Base-by-base conservation (phyloP, 1,140 invertebrate genomes). In the Pseudomyrmex flavicornis region DNA sequence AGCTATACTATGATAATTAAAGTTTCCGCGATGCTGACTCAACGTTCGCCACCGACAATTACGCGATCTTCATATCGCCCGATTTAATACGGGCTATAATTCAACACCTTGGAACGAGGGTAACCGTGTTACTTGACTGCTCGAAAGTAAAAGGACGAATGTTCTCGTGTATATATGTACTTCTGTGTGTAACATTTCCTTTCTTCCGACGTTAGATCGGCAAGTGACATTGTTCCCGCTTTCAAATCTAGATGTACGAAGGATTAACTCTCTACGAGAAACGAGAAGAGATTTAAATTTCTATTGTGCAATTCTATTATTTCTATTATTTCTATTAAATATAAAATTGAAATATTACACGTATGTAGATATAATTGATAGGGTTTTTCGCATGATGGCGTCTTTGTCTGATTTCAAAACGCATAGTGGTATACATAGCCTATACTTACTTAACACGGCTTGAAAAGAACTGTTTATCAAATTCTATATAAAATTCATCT, bases 1-100 rank as follows among this genome's bases (percentile, higher is more conserved):
- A 83, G 52, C 44, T 46, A n/a, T 35, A 35, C 35, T 35, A 12
- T 15, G 58, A 86, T 83, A 84, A 84, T 84, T 84, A 84, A 79
- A 72, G 50, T 84, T 79, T 84, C 68, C 82, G 70, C 82, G 82
- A 75, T 74, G 70, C n/a, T 44, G 26, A 76, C 54, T 80, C 66
- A 54, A 65, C 48, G 22, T 48, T 52, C 35, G 22, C 72, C 58
- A 62, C 58, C 59, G 58, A 62, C 61, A 62, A 26, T 76, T 65
- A 76, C 61, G 61, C 74, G 74, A 76, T 76, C 17, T 17, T 12
- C 20, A 48, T 22, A 68, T 26, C 52, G 15, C 13, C 20, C 61
- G 15, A 48, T 59, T 69, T 59, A 59, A 59, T 54, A 15, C 17
- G n/a, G 65, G 13, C 15, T 48, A 48, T 10, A 69, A 79, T 59